Base-by-base conservation (phyloP, 1,140 invertebrate species). In the Danaus plexippus region DNA sequence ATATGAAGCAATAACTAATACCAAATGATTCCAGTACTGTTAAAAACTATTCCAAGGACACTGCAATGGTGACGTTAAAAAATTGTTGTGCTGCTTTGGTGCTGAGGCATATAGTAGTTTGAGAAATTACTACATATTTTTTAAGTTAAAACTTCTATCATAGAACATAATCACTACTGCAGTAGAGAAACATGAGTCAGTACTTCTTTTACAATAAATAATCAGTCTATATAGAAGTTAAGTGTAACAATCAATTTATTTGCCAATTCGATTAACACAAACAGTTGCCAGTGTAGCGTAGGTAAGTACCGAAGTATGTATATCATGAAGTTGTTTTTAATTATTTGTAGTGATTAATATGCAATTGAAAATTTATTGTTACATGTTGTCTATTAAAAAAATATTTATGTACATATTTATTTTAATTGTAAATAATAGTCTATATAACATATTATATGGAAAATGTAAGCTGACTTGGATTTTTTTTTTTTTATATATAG, bases 361-460 rank as follows among this genome's bases (percentile, higher is more conserved):
- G 48, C 59, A 68, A 62, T 64, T 60, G 22, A 32, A 65, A 61
- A 66, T 64, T 53, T 62, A 79, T 70, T 77, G 73, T 79, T 75
- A 70, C 79, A 80, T 76, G 74, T 80, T 80, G 75, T 77, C 67
- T 75, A 75, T 77, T 73, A 66, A 73, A 32, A 15, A 32, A 73
- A 77, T 74, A 78, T 80, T 66, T 80, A 77, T 79, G 75, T 85
- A 79, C 67, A 82, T 85, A 79, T 66, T 69, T 78, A 77, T 74
- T 80, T 76, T 73, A 76, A 79, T 82, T 80, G 75, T 80, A 83
- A 85, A 83, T 81, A 73, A 83, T 78, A 77, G 73, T 82, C 71
- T 80, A 85, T 80, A 61, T 71, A 57, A 13, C 54, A 52, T 43
- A 43, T 54, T 53, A 52, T 53, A 51, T 12, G 57, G 57, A 40